Evolutionary conservation across 2,888 invertebrate genomes (phyloP), one percentile per base, ranked within the genome.

Genomic region (Synergus umbraculus): DNA sequence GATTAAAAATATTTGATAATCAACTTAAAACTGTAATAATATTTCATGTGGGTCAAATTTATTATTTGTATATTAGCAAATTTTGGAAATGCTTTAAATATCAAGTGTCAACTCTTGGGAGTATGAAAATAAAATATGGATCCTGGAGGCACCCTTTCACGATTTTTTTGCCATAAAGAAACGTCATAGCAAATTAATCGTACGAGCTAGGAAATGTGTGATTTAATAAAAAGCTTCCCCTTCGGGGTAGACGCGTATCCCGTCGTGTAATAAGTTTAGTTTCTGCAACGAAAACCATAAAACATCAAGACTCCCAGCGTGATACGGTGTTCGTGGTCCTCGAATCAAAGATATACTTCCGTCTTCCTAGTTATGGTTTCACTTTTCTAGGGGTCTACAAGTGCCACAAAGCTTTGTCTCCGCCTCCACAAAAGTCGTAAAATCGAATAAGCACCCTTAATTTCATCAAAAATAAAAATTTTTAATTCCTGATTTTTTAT

Each of bases 181-280:
- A 87, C 87, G 90, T 89, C 88, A 89, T 85, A 89, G 88, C 86
- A 88, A 89, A 90, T 90, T 90, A 90, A 91, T 90, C 87, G 89
- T 85, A 83, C 88, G 90, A 85, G 84, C 81, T 84, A 83, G 85
- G 84, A 83, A 85, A 87, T 88, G 90, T 88, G 88, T 90, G 89
- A 91, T 91, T 90, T 89, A 90, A 91, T 90, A 90, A 91, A 90
- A 91, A 88, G 87, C 86, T 86, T 82, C 86, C 87, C 87, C 86
- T 79, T 77, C 78, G 82, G 80, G 81, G 81, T 85, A 87, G 86
- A 83, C 81, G 84, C 85, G 84, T 86, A 86, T 85, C 88, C 87
- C 88, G 90, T 88, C 80, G 90, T 79, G 91, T 91, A 92, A 92
- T 91, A 91, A 91, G 91, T 91, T 92, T 92, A 91, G 91, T 91